Percentiles rank a stretch among this genome's conserved stretches.
These are phyloP conservation scores for Engystomops pustulosus DNA, from an alignment of 2,113 vertebrate species.

Conservation along the genomic window DNA sequence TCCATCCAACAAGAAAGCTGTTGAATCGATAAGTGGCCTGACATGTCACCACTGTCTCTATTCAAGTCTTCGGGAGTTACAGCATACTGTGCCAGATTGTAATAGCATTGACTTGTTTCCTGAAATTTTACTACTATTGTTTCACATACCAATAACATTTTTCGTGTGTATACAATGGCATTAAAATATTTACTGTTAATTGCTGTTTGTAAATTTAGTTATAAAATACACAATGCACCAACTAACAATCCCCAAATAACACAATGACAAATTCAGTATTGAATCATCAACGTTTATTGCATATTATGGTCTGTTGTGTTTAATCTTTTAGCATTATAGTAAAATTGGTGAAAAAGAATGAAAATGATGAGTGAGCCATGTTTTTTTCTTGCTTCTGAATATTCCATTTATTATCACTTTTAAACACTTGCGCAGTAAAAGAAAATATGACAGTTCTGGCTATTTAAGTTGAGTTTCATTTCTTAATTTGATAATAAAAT, in stretches of 20 bases:
- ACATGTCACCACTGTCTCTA: too few relatives aligned
- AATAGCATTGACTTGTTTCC: neutral
- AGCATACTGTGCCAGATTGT: too few relatives aligned
- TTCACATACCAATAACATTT: too few relatives aligned
- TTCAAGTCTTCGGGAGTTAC: too few relatives aligned
- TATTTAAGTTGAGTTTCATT: conserved; percentile 52
- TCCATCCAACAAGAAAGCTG: too few relatives aligned
- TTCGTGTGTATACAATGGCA: too few relatives aligned
- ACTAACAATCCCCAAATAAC: neutral
- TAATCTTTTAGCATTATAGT: neutral
- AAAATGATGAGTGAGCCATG: neutral
- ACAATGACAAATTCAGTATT: neutral
- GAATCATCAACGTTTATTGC: neutral
- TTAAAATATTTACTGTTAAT: too few relatives aligned
- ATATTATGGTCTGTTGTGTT: neutral
- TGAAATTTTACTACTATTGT: too few relatives aligned
- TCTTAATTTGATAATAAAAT: conserved; percentile 55
- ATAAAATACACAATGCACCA: neutral
- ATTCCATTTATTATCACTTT: conserved; percentile 1
- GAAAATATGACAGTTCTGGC: conserved; percentile 43
- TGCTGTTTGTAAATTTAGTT: too few relatives aligned
- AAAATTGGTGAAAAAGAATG: neutral
- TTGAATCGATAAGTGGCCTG: too few relatives aligned
- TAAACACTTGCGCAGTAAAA: neutral
- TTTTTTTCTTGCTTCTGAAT: neutral